Base-by-base conservation (phyloP, 2,888 invertebrate genomes). In the Hermaeophaga mercurialis region DNA sequence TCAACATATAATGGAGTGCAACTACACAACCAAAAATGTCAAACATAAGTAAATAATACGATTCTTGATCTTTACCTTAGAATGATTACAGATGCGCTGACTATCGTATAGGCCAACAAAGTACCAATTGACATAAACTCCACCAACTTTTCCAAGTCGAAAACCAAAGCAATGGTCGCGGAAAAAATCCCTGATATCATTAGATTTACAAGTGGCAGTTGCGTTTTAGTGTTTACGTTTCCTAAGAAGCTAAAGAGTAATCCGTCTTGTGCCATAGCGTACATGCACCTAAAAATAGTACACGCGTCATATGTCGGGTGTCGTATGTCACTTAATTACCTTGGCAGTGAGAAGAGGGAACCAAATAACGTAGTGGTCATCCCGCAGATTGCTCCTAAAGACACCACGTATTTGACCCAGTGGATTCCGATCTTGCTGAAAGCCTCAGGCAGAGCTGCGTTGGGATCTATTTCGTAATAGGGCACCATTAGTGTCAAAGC, bases 121-220 rank as follows among this genome's bases (percentile, higher is more conserved):
- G 92, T 93, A 0, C 92, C 92, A 70, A 96, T 95, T 1, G 94
- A 94, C 92, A 96, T 94, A 73, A 96, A 94, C 73, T 96, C 94
- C 0, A 96, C 94, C 34, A 96, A 80, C 65, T 93, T 93, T 66
- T 91, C 88, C 65, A 96, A 82, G 77, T 96, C 94, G 70, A 95
- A 91, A 28, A 94, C 75, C 33, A 95, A 78, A 3, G 95, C 94
- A 61, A 95, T 87, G 0, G 90, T 53, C 1, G 90, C 90, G 43
- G 91, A 89, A 18, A 86, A 79, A 11, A 89, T 61, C 0, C 92
- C 91, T n/a, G 91, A 88, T 50, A 92, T 84, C 3, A 87, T 82
- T 56, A 93, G 78, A 73, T 91, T 92, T 0, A 85, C 75, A 3
- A 91, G 80, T 0, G 93, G 93, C 41, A 91, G 86, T 77, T 94